phyloP scores from a whole-genome alignment of 2,888 invertebrate species.

The Chrysolina americana region DNA sequence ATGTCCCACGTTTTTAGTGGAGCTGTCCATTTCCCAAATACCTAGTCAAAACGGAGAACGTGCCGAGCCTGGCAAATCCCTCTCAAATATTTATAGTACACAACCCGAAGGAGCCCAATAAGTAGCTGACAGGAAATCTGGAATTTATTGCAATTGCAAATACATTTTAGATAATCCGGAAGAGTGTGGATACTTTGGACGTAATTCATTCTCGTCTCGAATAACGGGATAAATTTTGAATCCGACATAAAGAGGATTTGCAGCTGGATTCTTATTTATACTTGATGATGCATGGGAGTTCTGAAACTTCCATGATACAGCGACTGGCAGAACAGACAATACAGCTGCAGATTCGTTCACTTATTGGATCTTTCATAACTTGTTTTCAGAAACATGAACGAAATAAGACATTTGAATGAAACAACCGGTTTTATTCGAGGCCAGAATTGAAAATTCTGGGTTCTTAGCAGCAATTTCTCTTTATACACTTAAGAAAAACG shows the following conservation, averaged over 20 bases:
- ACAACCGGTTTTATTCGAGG: too few species aligned
- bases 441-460: too few species aligned
- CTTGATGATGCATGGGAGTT: background rate
- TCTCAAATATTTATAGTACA: slow-evolving; percentile 58
- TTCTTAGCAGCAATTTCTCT: too few species aligned
- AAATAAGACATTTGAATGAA: too few species aligned
- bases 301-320: background rate
- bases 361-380: background rate
- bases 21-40: slow-evolving; percentile 64
- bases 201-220: slow-evolving; percentile 46
- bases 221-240: slow-evolving; percentile 49
- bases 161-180: slow-evolving; percentile 49
- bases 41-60: slow-evolving; percentile 62
- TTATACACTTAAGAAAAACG: too few species aligned
- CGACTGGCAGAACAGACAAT: background rate
- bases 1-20: slow-evolving; percentile 61
- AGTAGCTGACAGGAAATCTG: slow-evolving; percentile 58
- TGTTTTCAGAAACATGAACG: background rate
- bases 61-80: slow-evolving; percentile 53
- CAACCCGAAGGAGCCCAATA: slow-evolving; percentile 53
- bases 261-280: slow-evolving; percentile 38
- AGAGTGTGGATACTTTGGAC: slow-evolving; percentile 44
- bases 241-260: slow-evolving; percentile 48
- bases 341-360: background rate
- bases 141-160: slow-evolving; percentile 54